A percentile compares a stretch with the other conserved stretches of the same genome.
These are phyloP conservation scores for Cinclus mexicanus DNA, from an alignment of 2,113 vertebrate species.

Conservation along the genomic window DNA sequence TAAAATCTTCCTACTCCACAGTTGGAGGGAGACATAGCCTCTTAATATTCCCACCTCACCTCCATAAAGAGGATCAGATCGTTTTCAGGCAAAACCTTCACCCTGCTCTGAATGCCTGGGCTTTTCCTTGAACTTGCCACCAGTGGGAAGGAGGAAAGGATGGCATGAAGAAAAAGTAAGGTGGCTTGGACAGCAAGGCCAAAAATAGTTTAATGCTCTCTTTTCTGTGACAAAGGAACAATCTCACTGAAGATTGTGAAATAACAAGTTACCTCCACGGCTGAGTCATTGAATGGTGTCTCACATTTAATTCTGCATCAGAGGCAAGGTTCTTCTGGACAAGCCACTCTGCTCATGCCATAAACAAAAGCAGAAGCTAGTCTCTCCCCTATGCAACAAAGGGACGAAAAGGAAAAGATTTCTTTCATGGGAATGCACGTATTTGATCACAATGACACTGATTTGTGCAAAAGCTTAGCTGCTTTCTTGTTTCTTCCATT, in stretches of 20 bases:
- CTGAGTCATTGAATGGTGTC: background rate
- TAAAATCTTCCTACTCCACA: background rate
- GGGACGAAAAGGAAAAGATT: rapidly evolving
- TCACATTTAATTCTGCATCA: background rate
- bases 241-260: background rate
- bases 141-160: background rate
- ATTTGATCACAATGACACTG: background rate
- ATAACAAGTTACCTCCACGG: background rate
- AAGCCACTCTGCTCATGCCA: background rate
- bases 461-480: background rate
- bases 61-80: background rate
- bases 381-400: background rate
- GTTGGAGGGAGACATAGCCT: background rate
- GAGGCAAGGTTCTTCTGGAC: background rate
- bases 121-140: background rate
- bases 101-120: background rate
- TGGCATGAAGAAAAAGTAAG: background rate
- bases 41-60: background rate
- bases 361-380: background rate
- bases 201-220: background rate
- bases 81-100: background rate
- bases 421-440: no score
- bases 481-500: background rate
- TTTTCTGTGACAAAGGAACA: background rate
- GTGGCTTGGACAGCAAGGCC: background rate